Percentiles rank a stretch among this genome's conserved stretches.
Evolutionary conservation across 2,113 vertebrate genomes (phyloP).

Genomic region (Odobenus rosmarus): DNA sequence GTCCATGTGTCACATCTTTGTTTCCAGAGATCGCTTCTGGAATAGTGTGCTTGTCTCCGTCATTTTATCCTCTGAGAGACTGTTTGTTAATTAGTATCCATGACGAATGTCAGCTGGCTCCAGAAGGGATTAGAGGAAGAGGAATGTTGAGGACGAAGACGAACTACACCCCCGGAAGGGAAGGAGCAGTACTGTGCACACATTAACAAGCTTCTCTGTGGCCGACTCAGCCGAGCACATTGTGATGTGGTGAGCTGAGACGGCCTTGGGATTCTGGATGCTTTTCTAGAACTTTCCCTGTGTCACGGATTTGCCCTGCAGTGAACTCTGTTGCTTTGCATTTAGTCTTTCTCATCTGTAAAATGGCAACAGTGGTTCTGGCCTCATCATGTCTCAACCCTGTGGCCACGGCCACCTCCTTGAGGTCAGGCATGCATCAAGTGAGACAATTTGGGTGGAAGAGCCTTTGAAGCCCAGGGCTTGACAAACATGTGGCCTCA

Average conservation of each 20-base stretch:
- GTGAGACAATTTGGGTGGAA: too few species aligned
- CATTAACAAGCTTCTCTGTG: neutral
- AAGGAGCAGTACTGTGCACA: neutral
- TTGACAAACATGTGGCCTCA: rapidly evolving
- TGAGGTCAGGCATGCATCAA: neutral
- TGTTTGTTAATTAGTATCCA: neutral
- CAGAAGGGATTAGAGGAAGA: neutral
- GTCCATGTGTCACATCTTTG: rapidly evolving
- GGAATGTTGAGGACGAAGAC: neutral
- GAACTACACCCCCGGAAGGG: neutral
- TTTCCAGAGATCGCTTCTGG: neutral
- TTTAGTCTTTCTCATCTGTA: neutral
- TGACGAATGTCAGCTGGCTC: neutral
- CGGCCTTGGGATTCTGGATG: neutral
- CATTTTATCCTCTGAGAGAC: neutral
- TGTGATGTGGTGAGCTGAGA: neutral
- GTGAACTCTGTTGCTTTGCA: neutral
- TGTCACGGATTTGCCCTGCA: neutral
- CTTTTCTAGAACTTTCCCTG: neutral
- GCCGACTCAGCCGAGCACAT: rapidly evolving
- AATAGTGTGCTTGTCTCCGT: neutral
- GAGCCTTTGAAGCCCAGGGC: neutral
- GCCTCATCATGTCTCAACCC: neutral
- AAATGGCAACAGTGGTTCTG: neutral
- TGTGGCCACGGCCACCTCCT: neutral